Conservation (phyloP, 2,113 vertebrate genomes). For the Oncorhynchus keta region DNA sequence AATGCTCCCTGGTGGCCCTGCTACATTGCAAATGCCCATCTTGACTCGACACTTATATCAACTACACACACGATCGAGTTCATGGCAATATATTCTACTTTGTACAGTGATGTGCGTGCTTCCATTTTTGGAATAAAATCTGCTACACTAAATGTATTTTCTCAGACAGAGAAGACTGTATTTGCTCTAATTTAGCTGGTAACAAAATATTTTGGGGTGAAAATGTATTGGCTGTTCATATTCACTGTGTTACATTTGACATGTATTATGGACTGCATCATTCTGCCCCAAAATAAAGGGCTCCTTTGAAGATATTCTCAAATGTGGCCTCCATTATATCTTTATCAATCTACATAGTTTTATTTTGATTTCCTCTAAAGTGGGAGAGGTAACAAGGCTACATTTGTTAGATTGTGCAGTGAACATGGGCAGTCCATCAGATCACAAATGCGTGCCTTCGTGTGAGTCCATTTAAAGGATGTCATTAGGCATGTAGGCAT, state of each 20-base stretch:
- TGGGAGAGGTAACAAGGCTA: constrained; percentile 28
- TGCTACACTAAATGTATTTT: too few species aligned
- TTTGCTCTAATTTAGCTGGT: too few species aligned
- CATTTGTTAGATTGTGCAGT: constrained; percentile 6
- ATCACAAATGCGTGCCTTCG: constrained; percentile 10
- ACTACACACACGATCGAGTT: too few species aligned
- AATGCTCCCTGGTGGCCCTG: constrained; percentile 61
- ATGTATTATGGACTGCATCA: too few species aligned
- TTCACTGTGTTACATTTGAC: too few species aligned
- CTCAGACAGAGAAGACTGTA: constrained; percentile 24
- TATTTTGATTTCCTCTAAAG: not conserved
- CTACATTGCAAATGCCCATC: constrained; percentile 64
- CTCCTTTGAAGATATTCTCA: too few species aligned
- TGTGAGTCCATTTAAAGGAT: constrained; percentile 13
- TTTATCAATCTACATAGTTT: not conserved
- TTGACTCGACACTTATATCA: constrained; percentile 1
- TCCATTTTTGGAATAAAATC: too few species aligned
- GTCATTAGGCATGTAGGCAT: constrained; percentile 43
- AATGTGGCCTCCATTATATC: not conserved
- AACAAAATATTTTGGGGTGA: too few species aligned
- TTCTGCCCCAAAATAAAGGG: too few species aligned
- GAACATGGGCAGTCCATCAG: constrained; percentile 6
- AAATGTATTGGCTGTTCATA: too few species aligned
- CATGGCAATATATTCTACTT: too few species aligned
- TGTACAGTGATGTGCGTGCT: constrained; percentile 52